Evolutionary conservation across 1,140 invertebrate genomes (phyloP), one percentile per base, ranked within the genome.

Genomic region (Drosophila teissieri): DNA sequence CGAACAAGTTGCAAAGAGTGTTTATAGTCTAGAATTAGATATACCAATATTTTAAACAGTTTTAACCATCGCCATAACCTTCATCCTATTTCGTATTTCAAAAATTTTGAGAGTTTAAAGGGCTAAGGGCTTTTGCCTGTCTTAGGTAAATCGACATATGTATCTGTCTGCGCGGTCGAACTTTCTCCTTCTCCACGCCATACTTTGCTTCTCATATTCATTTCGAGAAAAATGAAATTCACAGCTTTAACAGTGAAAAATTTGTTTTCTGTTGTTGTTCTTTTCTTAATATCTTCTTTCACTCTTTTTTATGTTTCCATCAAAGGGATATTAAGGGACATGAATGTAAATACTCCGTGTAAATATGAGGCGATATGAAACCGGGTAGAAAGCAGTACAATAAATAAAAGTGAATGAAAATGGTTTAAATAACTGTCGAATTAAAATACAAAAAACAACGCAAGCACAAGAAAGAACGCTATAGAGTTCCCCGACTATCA

Each of bases 321-420:
- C 14, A 65, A 22, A 49, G 44, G 22, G 49, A 73, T 73, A 61
- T 73, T 73, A 61, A 73, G 34, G 39, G 48, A 73, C 46, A 73
- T 45, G 34, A 73, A 39, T 11, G 48, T 68, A 61, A 73, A 73
- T 73, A 61, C 61, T 37, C 36, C 40, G 60, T n/a, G 55, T 48
- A 73, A 61, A 73, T 61, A 61, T 61, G 46, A 53, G 53, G 17
- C 17, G 40, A 34, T 11, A 17, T n/a, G 7, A 45, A 53, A 60
- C 14, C 15, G 36, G 12, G 2, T 10, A 12, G 14, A 31, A 12
- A 12, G n/a, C 15, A 24, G 5, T 5, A 61, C 24, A 53, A 11
- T 1, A 24, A 22, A n/a, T 53, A n/a, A 55, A 39, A 14, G 15
- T 22, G 7, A 14, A 40, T n/a, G 7, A 48, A 24, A 24, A 6